Evolutionary conservation across 2,797 vertebrate species (phyloP), one percentile per base, ranked within the genome.

Genomic region (Tinamus major): DNA sequence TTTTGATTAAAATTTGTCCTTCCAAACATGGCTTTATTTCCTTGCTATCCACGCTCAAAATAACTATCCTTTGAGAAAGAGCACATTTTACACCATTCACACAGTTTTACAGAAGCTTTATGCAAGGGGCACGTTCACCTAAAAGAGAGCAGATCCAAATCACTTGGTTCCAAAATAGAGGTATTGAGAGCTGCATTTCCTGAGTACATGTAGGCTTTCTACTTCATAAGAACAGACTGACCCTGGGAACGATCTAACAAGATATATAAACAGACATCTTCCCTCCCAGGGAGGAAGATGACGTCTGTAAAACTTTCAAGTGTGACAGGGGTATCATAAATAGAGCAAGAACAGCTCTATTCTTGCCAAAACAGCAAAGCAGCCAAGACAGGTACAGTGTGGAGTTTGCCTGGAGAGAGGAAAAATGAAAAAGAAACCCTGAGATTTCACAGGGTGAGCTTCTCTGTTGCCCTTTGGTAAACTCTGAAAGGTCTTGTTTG

Each of bases 1-100:
- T 65, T 69, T 41, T 33, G 58, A 49, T 37, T 42, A 84, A 87
- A 94, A 94, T 51, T 55, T 31, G 13, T 89, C 12, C 37, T 87
- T 48, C 72, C 58, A 31, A 90, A 75, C 7, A 51, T 4, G 90
- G 42, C 17, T 78, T 85, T 62, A 42, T 59, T 83, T 90, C n/a
- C 46, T 78, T 62, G 65, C 39, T 63, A 93, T 42, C 21, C 12
- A 69, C 13, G 3, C 62, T 56, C 65, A 83, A 76, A 29, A 91
- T 67, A 80, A 67, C 58, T 31, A 2, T 3, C 42, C 74, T 85
- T 90, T 53, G 37, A 63, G 44, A 79, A 15, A 37, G 29, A 83
- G 72, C 42, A 46, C 2, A 39, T 79, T 87, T 85, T 17, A 80
- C 86, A 74, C 53, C 46, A 35, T 92, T 71, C 9, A 29, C 37